Base-by-base conservation (phyloP, 53 echinoderm and acorn worm species). In the Crossaster papposus region DNA sequence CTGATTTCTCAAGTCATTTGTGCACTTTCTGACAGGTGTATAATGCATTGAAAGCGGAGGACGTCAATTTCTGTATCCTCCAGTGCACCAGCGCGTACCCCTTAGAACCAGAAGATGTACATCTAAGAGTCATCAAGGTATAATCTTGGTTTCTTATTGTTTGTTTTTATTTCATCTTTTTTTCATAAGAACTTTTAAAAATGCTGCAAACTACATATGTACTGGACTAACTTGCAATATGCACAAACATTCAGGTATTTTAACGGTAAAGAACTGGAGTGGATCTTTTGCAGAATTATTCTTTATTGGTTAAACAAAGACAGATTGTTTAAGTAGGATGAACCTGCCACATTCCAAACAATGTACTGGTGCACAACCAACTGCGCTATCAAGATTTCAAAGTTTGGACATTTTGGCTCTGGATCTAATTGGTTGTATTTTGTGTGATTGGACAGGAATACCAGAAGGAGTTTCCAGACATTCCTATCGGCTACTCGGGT, bases 21-120 rank as follows among this genome's bases (percentile, higher is more conserved):
- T 14, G 35, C 68, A 14, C 65, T 79, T 34, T 72, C 44, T 38
- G 28, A 9, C 82, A 96, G 96, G 97, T 97, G 17, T 97, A 97
- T 81, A 65, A 97, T 71, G 94, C 94, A 34, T 87, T 92, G 22
- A 97, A 94, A 83, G 89, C 93, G 53, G 89, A 93, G 70, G 94
- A 93, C 78, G 95, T 75, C 0, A 93, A 93, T 17, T 97, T 97
- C 85, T 95, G 95, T 65, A 85, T 98, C 28, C 91, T 98, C n/a
- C 98, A 98, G 79, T 96, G 98, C 73, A 98, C 98, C 89, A 98
- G 98, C 87, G 96, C 98, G 55, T 98, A 98, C 68, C 98, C 98
- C 2, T 85, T 98, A 29, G 72, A 92, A 31, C 94, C 98, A 54
- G 96, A 98, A 63, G 98, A 98, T 79, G 98, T 98, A 26, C 96